A percentile compares a stretch with the other conserved stretches of the same genome.
Conservation (phyloP, 2,113 vertebrate species). For the Cololabis saira region DNA sequence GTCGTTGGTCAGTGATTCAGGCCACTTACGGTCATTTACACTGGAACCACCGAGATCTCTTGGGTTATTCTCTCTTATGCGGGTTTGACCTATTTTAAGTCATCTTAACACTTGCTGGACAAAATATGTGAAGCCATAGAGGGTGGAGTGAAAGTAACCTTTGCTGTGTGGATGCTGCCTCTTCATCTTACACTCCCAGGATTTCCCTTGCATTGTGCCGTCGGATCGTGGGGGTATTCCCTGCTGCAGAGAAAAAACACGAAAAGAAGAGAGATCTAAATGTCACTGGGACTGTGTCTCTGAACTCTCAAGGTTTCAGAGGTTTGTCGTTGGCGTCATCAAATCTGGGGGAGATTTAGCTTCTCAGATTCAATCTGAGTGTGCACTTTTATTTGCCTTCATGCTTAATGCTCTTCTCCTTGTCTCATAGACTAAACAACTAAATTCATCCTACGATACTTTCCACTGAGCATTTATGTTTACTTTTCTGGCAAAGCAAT, state of each 20-base stretch:
- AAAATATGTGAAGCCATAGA: neutral
- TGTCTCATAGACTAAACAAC: neutral
- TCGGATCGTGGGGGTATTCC: slow-evolving; percentile 36
- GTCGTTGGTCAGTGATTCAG: slow-evolving; percentile 37
- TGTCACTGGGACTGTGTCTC: neutral
- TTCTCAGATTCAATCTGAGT: slow-evolving; percentile 3
- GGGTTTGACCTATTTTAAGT: slow-evolving; percentile 53
- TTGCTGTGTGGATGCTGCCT: slow-evolving; percentile 16
- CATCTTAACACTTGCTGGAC: slow-evolving; percentile 11
- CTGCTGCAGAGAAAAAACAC: slow-evolving; percentile 11
- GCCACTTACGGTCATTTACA: slow-evolving; percentile 5
- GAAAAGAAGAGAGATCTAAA: slow-evolving; percentile 6
- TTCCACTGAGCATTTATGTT: no score
- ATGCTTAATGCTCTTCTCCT: slow-evolving; percentile 9
- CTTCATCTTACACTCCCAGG: slow-evolving; percentile 45
- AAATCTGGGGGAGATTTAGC: slow-evolving; percentile 13
- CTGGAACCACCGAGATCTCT: slow-evolving; percentile 18
- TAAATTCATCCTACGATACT: no score
- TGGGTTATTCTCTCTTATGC: slow-evolving; percentile 30
- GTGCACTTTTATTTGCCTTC: slow-evolving; percentile 4
- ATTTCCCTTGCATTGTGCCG: slow-evolving; percentile 51
- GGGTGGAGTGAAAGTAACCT: slow-evolving; percentile 27
- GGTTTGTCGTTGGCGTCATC: slow-evolving; percentile 42
- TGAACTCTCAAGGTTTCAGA: slow-evolving; percentile 28
- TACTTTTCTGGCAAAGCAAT: no score